phyloP scores from a whole-genome alignment of 2,113 vertebrate genomes.

The Panthera uncia region DNA sequence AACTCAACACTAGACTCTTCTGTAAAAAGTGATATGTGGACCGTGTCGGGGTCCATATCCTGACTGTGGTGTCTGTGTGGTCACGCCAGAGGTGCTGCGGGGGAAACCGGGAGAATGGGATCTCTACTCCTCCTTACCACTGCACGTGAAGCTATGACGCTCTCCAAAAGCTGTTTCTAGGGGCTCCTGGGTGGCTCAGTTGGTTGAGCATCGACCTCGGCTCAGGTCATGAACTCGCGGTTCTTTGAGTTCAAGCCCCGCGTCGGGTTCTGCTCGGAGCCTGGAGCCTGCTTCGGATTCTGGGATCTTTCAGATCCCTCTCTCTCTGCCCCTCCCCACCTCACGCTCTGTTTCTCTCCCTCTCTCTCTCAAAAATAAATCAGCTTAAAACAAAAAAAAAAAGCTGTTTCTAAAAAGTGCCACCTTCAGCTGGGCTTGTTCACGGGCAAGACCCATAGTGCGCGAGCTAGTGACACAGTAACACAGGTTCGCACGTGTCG shows the following conservation, averaged over 20 bases:
- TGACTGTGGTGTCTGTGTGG: neutral
- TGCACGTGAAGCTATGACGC: rapidly evolving
- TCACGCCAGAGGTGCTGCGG: neutral
- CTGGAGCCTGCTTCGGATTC: no score
- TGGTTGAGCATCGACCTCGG: no score
- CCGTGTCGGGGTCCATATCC: rapidly evolving
- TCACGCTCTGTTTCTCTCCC: no score
- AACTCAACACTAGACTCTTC: neutral
- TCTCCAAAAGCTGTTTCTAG: neutral
- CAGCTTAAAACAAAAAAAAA: neutral
- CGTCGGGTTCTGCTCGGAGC: no score
- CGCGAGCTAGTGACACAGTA: rapidly evolving
- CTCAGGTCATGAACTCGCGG: no score
- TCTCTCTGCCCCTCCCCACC: no score
- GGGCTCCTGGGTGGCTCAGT: no score
- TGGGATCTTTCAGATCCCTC: no score
- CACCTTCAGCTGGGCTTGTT: neutral
- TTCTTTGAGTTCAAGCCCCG: no score
- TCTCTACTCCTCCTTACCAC: neutral
- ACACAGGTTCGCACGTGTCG: neutral
- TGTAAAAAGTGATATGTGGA: neutral
- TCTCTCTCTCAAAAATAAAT: no score
- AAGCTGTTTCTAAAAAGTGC: neutral
- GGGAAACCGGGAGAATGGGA: neutral
- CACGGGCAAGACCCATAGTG: neutral